Evolutionary conservation across 2,797 vertebrate species (phyloP), one percentile per base, ranked within the genome.

Genomic region (Bradypodion ventrale): DNA sequence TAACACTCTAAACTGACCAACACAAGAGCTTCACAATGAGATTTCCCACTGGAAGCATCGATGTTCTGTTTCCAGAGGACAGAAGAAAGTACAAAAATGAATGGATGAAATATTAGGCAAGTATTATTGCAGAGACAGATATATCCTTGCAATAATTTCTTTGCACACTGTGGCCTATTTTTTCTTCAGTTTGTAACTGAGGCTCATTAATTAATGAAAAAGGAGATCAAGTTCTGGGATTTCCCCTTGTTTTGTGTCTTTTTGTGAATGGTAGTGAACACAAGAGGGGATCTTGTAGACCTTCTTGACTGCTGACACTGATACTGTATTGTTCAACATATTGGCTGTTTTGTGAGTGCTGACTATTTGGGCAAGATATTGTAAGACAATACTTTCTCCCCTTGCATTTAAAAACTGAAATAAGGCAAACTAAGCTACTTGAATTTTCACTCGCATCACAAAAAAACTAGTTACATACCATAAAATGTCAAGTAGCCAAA

Each of bases 401-500:
- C 62, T 35, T 65, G n/a, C 13, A 29, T 69, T 69, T 40, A n/a
- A 79, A 79, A 66, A 32, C 15, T 40, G 63, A 10, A 37, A 16
- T 15, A 44, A 76, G 25, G 32, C 19, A 37, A 21, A 72, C 87
- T 37, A 84, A 80, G n/a, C 78, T 19, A 66, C 12, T 46, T 88
- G 84, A 72, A 82, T n/a, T 90, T 83, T 5, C 7, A 82, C 79
- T 44, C n/a, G 65, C 5, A 72, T 75, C 77, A 90, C 32, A 37
- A 80, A 92, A 92, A 92, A 80, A 60, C 32, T 9, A 87, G 83
- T 85, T 82, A 91, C 96, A 97, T 95, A 99, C 98, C 97, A 1
- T 97, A 99, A 95, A 98, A 99, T 77, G 98, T 99, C 92, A 99
- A 95, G 91, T 99, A 99, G 85, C 98, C 98, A 93, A 99, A 99